Percentiles rank a stretch among this genome's conserved stretches.
These are phyloP conservation scores for Leptodirus hochenwartii DNA, from an alignment of 2,888 invertebrate genomes.

Conservation along the genomic window DNA sequence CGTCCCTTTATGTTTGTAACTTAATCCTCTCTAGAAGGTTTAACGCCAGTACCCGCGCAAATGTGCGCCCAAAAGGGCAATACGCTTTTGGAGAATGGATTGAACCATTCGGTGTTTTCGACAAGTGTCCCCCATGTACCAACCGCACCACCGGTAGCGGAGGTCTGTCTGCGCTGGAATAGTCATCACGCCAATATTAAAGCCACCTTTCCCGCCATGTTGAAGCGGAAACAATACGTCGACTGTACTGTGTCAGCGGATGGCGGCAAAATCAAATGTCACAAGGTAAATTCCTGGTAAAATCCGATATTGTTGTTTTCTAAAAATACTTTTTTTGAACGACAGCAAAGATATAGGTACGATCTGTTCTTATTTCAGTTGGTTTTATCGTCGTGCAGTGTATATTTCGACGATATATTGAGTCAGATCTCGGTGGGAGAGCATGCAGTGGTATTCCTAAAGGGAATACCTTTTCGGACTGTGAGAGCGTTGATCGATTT, in stretches of 20 bases:
- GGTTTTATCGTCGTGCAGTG: slow-evolving; percentile 31
- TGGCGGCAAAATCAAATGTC: slow-evolving; percentile 33
- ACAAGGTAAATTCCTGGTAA: slow-evolving; percentile 23
- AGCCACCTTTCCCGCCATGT: slow-evolving; percentile 29
- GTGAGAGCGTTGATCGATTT: slow-evolving; percentile 31
- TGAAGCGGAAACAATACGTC: slow-evolving; percentile 32
- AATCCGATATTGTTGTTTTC: slow-evolving; percentile 7
- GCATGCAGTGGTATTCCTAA: slow-evolving; percentile 31
- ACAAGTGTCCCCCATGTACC: slow-evolving; percentile 2
- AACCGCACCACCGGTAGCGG: slow-evolving; percentile 14
- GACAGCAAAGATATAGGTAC: no score
- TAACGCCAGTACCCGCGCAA: no score
- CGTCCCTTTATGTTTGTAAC: neutral
- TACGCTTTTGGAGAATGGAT: neutral
- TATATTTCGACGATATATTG: slow-evolving; percentile 31
- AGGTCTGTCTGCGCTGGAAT: slow-evolving; percentile 34
- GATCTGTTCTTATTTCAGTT: slow-evolving; percentile 26
- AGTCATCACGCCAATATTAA: slow-evolving; percentile 36
- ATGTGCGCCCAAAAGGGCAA: no score
- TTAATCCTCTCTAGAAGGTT: no score
- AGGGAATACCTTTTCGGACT: slow-evolving; percentile 30
- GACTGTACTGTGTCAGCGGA: slow-evolving; percentile 36
- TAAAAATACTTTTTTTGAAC: neutral
- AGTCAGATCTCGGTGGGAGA: slow-evolving; percentile 26
- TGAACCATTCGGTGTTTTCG: neutral